Conservation (phyloP, 2,113 vertebrate species). For the Trichomycterus rosablanca region DNA sequence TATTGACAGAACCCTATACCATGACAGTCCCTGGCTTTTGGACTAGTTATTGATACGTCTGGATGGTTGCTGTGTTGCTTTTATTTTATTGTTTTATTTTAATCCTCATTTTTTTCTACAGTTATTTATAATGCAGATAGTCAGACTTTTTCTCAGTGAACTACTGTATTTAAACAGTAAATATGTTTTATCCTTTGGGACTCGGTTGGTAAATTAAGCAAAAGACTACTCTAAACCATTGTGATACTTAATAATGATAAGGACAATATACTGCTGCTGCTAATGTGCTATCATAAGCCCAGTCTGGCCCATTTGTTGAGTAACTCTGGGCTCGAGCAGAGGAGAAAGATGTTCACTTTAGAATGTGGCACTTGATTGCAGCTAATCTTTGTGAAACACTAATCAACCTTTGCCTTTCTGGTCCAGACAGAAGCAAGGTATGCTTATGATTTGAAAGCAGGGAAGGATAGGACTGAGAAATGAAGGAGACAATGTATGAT, state of each 20-base stretch:
- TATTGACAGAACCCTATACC: too few species aligned
- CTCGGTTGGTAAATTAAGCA: too few species aligned
- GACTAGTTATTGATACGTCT: too few species aligned
- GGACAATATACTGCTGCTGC: slow-evolving; percentile 10
- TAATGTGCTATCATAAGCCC: not conserved
- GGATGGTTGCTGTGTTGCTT: too few species aligned
- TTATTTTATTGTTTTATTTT: too few species aligned
- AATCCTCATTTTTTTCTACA: too few species aligned
- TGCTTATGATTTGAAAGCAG: slow-evolving; percentile 1
- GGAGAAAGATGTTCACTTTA: slow-evolving; percentile 53
- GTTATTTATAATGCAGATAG: too few species aligned
- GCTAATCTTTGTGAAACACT: slow-evolving; percentile 34
- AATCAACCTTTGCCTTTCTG: slow-evolving; percentile 13
- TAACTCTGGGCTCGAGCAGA: slow-evolving; percentile 6
- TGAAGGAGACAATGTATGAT: not conserved
- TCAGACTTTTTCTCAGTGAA: too few species aligned
- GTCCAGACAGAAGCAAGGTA: slow-evolving; percentile 1
- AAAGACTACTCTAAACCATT: slow-evolving; percentile 3
- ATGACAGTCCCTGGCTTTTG: too few species aligned
- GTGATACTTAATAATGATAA: slow-evolving; percentile 26
- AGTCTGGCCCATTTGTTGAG: slow-evolving; percentile 24
- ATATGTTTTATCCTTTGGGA: too few species aligned
- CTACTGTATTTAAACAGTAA: too few species aligned
- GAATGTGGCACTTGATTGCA: slow-evolving; percentile 49
- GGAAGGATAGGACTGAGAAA: slow-evolving; percentile 7